phyloP scores from a whole-genome alignment of 1,140 invertebrate genomes.

The Orchesella cincta region DNA sequence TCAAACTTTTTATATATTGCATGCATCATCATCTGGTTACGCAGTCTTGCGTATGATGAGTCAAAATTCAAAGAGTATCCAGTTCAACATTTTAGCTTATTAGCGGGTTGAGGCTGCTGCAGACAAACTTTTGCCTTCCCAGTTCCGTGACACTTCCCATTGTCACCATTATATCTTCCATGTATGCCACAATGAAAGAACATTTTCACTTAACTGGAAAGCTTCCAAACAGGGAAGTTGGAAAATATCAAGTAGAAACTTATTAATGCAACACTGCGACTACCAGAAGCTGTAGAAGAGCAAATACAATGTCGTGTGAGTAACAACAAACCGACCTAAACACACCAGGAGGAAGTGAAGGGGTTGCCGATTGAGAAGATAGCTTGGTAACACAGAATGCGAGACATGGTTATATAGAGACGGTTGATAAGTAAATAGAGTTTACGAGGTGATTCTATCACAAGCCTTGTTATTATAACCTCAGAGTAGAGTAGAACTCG shows the following conservation, averaged over 20 bases:
- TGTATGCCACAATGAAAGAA: neutral
- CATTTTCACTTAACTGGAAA: slow-evolving; percentile 14
- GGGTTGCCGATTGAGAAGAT: slow-evolving; percentile 5
- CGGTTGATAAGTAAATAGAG: neutral
- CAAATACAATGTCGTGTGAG: slow-evolving; percentile 6
- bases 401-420: neutral
- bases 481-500: neutral
- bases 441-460: neutral
- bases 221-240: neutral
- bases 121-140: neutral
- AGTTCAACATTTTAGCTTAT: neutral
- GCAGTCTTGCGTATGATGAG: neutral
- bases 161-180: slow-evolving; percentile 1
- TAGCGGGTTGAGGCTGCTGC: neutral
- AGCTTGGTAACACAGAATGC: neutral
- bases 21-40: neutral
- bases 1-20: no score
- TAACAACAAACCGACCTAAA: slow-evolving; percentile 7
- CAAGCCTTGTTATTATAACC: neutral
- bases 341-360: slow-evolving; percentile 5
- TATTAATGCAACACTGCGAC: slow-evolving; percentile 2
- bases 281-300: no score
- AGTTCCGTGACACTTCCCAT: neutral
- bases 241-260: neutral
- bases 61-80: neutral